Conservation (phyloP, 2,113 vertebrate genomes). For the Ailuropoda melanoleuca region DNA sequence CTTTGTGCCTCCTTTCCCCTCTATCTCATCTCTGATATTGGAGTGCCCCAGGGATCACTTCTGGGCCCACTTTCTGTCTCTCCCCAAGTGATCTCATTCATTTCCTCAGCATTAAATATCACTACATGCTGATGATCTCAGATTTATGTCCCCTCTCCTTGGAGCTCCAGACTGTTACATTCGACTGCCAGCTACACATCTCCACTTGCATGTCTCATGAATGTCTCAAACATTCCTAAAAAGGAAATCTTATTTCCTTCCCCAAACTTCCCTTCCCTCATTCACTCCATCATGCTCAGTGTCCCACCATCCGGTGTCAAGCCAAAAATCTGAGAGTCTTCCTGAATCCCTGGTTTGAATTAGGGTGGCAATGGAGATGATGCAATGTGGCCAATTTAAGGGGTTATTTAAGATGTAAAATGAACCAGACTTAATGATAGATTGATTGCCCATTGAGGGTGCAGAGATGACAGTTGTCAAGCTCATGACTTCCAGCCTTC, state of each 20-base stretch:
- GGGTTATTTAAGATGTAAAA: neutral
- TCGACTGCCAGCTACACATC: neutral
- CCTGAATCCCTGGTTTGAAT: neutral
- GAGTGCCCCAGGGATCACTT: neutral
- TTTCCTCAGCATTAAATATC: constrained; percentile 46
- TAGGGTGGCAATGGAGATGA: no score
- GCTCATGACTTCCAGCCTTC: neutral
- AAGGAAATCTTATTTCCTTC: neutral
- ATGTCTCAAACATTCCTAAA: neutral
- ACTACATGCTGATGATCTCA: constrained; percentile 6
- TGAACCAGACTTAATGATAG: neutral
- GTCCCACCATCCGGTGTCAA: neutral
- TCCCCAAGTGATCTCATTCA: neutral
- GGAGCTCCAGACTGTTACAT: neutral
- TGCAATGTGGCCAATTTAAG: neutral
- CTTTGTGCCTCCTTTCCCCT: neutral
- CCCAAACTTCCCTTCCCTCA: neutral
- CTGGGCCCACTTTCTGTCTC: neutral
- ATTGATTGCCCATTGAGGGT: neutral
- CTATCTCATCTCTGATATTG: neutral
- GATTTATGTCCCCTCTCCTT: constrained; percentile 32
- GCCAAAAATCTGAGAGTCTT: neutral
- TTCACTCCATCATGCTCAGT: neutral
- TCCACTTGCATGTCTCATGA: neutral
- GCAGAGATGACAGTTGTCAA: neutral